Percentiles rank a stretch among this genome's conserved stretches.
Conservation (phyloP, 2,113 vertebrate genomes). For the Zosterops borbonicus region DNA sequence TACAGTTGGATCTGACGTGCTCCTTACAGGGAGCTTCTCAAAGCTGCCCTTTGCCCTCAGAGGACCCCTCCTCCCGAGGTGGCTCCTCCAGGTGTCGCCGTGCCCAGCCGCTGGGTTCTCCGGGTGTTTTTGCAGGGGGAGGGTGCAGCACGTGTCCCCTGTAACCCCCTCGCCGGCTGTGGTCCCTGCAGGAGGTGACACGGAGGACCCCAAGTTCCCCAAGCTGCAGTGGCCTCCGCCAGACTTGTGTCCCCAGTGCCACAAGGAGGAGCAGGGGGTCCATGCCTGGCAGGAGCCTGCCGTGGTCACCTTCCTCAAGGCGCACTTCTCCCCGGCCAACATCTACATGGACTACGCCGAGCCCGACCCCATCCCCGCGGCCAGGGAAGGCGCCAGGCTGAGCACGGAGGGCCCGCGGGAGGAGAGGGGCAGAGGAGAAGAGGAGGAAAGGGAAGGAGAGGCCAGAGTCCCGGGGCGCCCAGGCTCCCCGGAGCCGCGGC, state of each 20-base stretch:
- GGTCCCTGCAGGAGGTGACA: constrained; percentile 75
- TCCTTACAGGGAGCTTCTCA: neutral
- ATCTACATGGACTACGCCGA: constrained; percentile 71
- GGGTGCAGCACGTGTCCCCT: rapidly evolving
- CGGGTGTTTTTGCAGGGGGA: rapidly evolving
- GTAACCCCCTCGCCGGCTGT: neutral
- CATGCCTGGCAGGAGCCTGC: constrained; percentile 76
- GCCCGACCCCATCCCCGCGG: neutral
- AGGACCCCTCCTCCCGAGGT: neutral
- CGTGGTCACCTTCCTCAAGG: constrained; percentile 80
- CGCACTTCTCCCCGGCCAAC: constrained; percentile 75
- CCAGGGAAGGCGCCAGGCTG: constrained; percentile 18
- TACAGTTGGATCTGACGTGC: neutral
- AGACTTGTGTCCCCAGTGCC: constrained; percentile 82
- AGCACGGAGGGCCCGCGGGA: neutral
- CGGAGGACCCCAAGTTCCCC: constrained; percentile 90
- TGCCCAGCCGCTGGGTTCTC: neutral
- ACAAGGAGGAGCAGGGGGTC: constrained; percentile 64
- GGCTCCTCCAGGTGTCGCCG: neutral
- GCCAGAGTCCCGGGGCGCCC: neutral
- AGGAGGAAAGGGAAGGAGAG: neutral
- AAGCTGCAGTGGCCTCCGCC: constrained; percentile 91
- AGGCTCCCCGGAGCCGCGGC: neutral
- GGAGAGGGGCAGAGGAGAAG: constrained; percentile 18
- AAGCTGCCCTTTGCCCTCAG: neutral